Conservation (phyloP, 2,113 vertebrate species). For the Hippocampus zosterae region DNA sequence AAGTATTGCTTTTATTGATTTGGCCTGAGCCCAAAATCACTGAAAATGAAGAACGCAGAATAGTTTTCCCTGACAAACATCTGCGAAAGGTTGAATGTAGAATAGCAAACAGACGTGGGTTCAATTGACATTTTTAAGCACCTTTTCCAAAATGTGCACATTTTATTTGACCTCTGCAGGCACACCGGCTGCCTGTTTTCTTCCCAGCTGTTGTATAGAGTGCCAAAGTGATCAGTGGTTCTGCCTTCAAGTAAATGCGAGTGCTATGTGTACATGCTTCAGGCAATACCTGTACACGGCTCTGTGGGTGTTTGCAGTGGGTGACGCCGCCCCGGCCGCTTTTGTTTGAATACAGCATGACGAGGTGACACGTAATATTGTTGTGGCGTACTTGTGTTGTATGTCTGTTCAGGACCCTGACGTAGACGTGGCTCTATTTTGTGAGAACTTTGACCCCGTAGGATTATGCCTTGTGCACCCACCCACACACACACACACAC, state of each 20-base stretch:
- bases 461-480: not conserved
- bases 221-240: not conserved
- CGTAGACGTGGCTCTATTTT: slow-evolving; percentile 5
- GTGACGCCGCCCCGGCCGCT: slow-evolving; percentile 25
- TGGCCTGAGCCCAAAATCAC: too few species aligned
- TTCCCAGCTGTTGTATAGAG: not conserved
- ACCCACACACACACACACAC: slow-evolving; percentile 27
- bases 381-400: not conserved
- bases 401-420: not conserved
- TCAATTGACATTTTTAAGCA: not conserved
- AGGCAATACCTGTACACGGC: slow-evolving; percentile 3
- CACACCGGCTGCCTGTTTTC: too few species aligned
- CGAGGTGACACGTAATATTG: slow-evolving; percentile 17
- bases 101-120: not conserved
- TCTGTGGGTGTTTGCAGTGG: slow-evolving; percentile 47
- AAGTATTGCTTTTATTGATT: not conserved
- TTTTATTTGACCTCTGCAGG: too few species aligned
- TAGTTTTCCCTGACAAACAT: too few species aligned
- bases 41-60: too few species aligned
- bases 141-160: not conserved
- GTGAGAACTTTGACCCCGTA: slow-evolving; percentile 50
- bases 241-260: slow-evolving; percentile 5
- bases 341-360: slow-evolving; percentile 46
- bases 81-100: too few species aligned
- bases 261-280: slow-evolving; percentile 11